A percentile compares a stretch with the other conserved stretches of the same genome.
Evolutionary conservation across 2,113 vertebrate species (phyloP).

Genomic region (Actinemys pallida): DNA sequence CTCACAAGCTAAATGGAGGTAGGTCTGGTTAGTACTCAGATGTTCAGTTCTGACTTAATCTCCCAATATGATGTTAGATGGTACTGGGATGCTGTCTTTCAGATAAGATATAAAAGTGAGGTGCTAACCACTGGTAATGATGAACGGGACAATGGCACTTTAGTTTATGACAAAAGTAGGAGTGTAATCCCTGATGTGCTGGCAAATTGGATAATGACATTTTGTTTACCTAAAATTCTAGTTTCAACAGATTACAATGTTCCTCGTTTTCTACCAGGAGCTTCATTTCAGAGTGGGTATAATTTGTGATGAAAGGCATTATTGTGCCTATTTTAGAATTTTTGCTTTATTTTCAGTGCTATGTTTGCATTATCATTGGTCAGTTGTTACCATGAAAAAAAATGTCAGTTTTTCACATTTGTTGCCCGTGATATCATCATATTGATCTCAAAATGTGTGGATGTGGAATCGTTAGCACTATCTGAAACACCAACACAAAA

Average conservation of each 20-base stretch:
- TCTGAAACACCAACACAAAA: neutral
- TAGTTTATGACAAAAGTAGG: neutral
- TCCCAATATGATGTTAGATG: neutral
- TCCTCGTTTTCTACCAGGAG: neutral
- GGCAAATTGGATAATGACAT: neutral
- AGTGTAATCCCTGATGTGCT: neutral
- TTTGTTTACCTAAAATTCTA: neutral
- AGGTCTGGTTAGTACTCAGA: neutral
- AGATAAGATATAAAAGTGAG: neutral
- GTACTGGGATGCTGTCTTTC: neutral
- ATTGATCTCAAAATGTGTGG: neutral
- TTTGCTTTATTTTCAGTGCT: neutral
- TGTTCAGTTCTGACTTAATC: neutral
- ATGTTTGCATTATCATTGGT: neutral
- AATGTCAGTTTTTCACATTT: neutral
- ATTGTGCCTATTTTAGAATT: neutral
- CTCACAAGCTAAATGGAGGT: neutral
- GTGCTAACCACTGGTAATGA: neutral
- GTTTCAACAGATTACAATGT: neutral
- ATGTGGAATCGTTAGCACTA: neutral
- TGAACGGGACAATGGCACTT: neutral
- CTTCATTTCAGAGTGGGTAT: neutral
- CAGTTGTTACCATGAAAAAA: neutral
- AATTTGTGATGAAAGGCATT: neutral
- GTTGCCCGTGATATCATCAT: neutral